Evolutionary conservation across 2,888 invertebrate genomes (phyloP).

Genomic region (Erebia palarica): DNA sequence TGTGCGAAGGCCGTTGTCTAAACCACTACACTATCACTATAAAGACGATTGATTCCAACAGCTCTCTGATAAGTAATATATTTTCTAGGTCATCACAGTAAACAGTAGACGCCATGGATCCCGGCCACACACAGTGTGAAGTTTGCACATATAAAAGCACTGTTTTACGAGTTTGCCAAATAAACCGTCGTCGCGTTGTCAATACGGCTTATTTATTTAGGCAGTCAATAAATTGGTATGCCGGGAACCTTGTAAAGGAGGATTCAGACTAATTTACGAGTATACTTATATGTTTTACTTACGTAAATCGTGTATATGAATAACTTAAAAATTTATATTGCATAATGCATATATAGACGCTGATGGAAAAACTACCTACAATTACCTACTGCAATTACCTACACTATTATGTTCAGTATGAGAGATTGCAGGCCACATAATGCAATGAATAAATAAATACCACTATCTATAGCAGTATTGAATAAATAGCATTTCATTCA

Average conservation of each 20-base stretch:
- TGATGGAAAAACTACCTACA: too few relatives aligned
- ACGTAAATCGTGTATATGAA: background rate
- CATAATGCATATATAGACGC: too few relatives aligned
- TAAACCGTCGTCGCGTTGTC: constrained; percentile 57
- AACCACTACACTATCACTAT: too few relatives aligned
- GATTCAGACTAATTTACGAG: constrained; percentile 12
- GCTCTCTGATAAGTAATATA: background rate
- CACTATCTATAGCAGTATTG: too few relatives aligned
- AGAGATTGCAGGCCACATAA: too few relatives aligned
- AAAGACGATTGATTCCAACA: too few relatives aligned
- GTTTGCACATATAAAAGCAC: constrained; percentile 50
- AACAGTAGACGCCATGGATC: constrained; percentile 2
- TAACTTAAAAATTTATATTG: too few relatives aligned
- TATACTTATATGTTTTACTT: background rate
- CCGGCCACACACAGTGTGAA: constrained; percentile 2
- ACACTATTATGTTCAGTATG: too few relatives aligned
- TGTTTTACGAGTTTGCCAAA: constrained; percentile 60
- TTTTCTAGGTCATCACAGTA: background rate
- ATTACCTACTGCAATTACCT: too few relatives aligned
- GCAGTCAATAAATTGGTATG: constrained; percentile 57
- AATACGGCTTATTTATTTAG: constrained; percentile 65
- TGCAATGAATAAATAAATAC: too few relatives aligned
- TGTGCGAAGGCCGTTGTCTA: too few relatives aligned
- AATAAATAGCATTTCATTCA: too few relatives aligned
- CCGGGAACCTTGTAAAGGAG: constrained; percentile 24